Evolutionary conservation across 2,888 invertebrate species (phyloP), one percentile per base, ranked within the genome.

Genomic region (Ormyrus labotus): DNA sequence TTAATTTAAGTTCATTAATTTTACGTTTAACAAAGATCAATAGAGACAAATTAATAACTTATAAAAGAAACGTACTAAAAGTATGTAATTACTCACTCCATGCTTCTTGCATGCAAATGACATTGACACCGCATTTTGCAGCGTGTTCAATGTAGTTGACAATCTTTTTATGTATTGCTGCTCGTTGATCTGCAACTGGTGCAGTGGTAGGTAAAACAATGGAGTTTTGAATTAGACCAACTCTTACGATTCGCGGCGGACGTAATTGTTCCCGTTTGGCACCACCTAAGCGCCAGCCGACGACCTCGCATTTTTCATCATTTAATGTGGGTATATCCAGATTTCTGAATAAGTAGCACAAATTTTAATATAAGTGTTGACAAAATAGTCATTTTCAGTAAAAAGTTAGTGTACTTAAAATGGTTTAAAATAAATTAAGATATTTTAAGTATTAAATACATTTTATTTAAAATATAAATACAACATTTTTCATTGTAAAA

Each of bases 81-180:
- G 34, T 34, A 34, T 4, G 0, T 34, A 34, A 34, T 4, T 34
- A 91, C 95, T 93, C 91, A 97, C 97, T 94, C 99, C 99, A 99
- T 3, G 98, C 96, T 92, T 99, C 99, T 92, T 99, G 99, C 83
- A 99, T 93, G 88, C 99, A 98, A 67, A 99, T 90, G 61, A 99
- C 93, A 88, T 99, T 97, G 55, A 97, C 98, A 0, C 94, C 94
- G 85, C 94, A 95, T 10, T 91, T 88, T 0, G 95, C 95, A 0
- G 99, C 99, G 0, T 94, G 92, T 75, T 94, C 92, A 50, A 97
- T 94, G 51, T 98, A 95, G 48, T 92, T 92, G 74, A 92, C 91
- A 4, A 98, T 94, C 90, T 97, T 94, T 78, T 93, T 90, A 89
- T 95, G 95, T 83, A 99, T 93, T 0, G 96, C 96, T 81, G 94